phyloP scores from a whole-genome alignment of 2,797 vertebrate genomes.

The Periophthalmus magnuspinnatus region DNA sequence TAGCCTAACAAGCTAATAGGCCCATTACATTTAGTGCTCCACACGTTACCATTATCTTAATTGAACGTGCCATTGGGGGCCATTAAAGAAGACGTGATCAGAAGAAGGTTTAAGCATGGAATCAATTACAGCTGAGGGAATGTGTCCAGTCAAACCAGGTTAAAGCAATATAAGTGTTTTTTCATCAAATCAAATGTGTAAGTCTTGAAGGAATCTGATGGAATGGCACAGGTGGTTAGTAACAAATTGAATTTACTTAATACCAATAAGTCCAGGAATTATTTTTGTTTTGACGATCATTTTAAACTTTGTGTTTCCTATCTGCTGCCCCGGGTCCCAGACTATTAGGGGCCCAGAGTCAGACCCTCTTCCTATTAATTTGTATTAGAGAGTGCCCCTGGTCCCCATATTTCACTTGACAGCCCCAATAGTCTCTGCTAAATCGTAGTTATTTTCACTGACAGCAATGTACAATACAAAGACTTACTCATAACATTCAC shows the following conservation, averaged over 20 bases:
- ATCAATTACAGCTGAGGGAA: constrained; percentile 15
- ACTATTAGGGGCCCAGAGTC: no score
- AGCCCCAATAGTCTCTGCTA: no score
- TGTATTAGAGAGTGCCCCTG: no score
- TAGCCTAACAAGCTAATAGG: constrained; percentile 26
- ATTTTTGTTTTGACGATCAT: not conserved
- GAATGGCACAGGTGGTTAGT: not conserved
- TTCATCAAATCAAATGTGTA: not conserved
- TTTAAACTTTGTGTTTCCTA: no score
- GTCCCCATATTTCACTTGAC: no score
- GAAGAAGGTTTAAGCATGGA: constrained; percentile 17
- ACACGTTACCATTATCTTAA: constrained; percentile 44
- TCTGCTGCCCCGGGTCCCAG: no score
- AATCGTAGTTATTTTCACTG: no score
- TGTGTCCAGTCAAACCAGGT: not conserved
- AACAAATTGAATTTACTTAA: not conserved
- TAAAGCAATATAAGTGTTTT: not conserved
- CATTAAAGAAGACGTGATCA: constrained; percentile 39
- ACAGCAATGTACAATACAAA: no score
- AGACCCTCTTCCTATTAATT: no score
- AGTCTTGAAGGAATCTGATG: not conserved
- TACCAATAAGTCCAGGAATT: not conserved
- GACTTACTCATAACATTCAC: no score
- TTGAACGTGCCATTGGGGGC: constrained; percentile 35
- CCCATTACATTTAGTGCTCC: constrained; percentile 16